Evolutionary conservation across 2,888 invertebrate genomes (phyloP).

Genomic region (Cyclophora albipunctata): DNA sequence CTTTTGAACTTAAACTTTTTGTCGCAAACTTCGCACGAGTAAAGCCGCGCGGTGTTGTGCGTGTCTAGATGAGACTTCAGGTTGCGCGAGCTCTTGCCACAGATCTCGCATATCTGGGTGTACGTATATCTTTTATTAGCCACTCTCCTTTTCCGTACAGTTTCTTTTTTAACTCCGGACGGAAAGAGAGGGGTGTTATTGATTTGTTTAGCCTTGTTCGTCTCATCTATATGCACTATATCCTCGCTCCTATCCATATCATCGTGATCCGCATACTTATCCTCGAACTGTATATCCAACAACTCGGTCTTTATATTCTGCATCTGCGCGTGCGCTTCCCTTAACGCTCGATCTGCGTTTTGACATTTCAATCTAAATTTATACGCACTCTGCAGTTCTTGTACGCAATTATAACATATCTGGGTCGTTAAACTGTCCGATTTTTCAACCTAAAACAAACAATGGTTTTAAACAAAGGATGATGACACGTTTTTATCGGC

Average conservation of each 20-base stretch:
- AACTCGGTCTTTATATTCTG: slow-evolving; percentile 45
- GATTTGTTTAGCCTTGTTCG: slow-evolving; percentile 1
- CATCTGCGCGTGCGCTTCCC: slow-evolving; percentile 16
- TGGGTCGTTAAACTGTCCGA: slow-evolving; percentile 53
- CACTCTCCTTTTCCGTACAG: too few species aligned
- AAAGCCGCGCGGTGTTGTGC: slow-evolving; percentile 52
- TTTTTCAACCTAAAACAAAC: slow-evolving; percentile 48
- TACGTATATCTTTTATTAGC: slow-evolving; percentile 51
- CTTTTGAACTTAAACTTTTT: slow-evolving; percentile 70
- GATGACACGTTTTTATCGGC: background rate
- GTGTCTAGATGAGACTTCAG: slow-evolving; percentile 58
- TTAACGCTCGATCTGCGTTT: slow-evolving; percentile 46
- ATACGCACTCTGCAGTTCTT: slow-evolving; percentile 58
- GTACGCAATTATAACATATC: slow-evolving; percentile 55
- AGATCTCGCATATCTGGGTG: slow-evolving; percentile 65
- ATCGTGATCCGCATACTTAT: slow-evolving; percentile 11
- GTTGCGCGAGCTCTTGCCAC: slow-evolving; percentile 62
- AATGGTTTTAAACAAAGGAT: background rate
- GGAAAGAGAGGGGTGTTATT: background rate
- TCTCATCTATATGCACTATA: slow-evolving; percentile 13
- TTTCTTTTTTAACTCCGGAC: slow-evolving; percentile 14
- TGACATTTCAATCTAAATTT: slow-evolving; percentile 67
- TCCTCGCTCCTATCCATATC: slow-evolving; percentile 21
- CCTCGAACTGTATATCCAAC: slow-evolving; percentile 22
- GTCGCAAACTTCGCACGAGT: slow-evolving; percentile 62